A percentile compares a stretch with the other conserved stretches of the same genome.
Conservation (phyloP, 2,888 invertebrate species). For the Trichogramma evanescens region DNA sequence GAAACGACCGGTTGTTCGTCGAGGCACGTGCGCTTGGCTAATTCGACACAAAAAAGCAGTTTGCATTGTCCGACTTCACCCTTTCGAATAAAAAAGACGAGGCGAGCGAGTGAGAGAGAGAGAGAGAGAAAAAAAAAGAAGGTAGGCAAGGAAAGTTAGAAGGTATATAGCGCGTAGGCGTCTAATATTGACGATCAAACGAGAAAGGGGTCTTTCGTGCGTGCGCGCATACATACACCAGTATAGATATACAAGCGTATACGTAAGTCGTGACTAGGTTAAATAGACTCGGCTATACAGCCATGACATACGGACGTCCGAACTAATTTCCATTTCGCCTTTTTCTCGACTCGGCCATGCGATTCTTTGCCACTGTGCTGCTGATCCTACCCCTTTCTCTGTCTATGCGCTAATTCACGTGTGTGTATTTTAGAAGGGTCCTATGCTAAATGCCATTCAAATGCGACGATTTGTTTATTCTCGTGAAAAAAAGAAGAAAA, state of each 20-base stretch:
- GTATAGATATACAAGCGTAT: constrained; percentile 32
- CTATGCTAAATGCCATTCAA: too few relatives aligned
- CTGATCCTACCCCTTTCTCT: too few relatives aligned
- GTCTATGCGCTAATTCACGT: too few relatives aligned
- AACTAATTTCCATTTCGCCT: constrained; percentile 20
- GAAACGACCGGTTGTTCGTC: not conserved
- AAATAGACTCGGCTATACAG: constrained; percentile 12
- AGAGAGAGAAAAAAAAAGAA: constrained; percentile 19
- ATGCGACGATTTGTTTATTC: too few relatives aligned
- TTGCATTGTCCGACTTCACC: not conserved
- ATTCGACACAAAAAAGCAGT: not conserved
- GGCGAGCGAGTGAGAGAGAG: constrained; percentile 18
- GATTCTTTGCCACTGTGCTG: too few relatives aligned
- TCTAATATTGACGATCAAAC: constrained; percentile 14
- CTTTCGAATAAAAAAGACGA: constrained; percentile 14
- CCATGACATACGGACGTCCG: constrained; percentile 25
- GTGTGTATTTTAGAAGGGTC: too few relatives aligned
- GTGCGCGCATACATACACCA: constrained; percentile 19
- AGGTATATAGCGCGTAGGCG: constrained; percentile 34
- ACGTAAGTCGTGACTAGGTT: constrained; percentile 42
- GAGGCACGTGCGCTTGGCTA: too few relatives aligned
- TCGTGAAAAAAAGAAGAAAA: too few relatives aligned
- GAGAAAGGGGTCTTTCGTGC: constrained; percentile 31
- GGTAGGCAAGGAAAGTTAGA: constrained; percentile 8
- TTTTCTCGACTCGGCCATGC: constrained; percentile 11